Base-by-base conservation (phyloP, 2,797 vertebrate genomes). In the Kryptolebias ocellatus region DNA sequence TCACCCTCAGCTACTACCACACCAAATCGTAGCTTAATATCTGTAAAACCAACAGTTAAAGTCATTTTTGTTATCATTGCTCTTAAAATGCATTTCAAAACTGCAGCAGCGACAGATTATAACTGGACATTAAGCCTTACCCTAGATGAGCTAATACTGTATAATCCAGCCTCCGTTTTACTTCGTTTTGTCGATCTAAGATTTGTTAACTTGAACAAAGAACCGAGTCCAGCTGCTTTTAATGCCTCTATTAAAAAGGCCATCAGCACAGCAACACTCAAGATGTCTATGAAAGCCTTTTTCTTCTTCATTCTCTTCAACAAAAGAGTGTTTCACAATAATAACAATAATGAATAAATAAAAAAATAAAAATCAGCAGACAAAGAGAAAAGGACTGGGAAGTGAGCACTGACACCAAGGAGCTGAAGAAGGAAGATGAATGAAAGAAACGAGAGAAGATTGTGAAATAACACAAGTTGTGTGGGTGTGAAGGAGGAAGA, bases 401-500 rank as follows among this genome's bases (percentile, higher is more conserved):
- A 29, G 53, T 52, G 56, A 66, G 9, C 44, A 68, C 8, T 8
- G 46, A 18, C 47, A 81, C 46, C 47, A 64, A 74, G 70, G 53
- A 61, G 77, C 59, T 17, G 11, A 12, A 63, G 76, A 18, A 4
- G 53, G 45, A 18, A 39, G 11, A 39, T 10, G 10, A 39, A 39
- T 39, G 37, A 39, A 39, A 39, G 8, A 39, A 39, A 39, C 2
- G 51, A 8, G 24, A 31, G 71, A 72, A 72, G 83, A 83, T 89
- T 91, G 86, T 87, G 69, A 88, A 89, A 90, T 83, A 81, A 75
- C 78, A 72, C 54, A 77, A 64, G 82, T 81, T 39, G 37, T 39
- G 91, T 90, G 84, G 86, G 87, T 77, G 89, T 78, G 70, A 86
- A 73, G 83, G 80, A 87, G 76, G 73, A 74, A 73, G 72, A 80